Conservation (phyloP, 2,888 invertebrate species). For the Drosophila ustulata region DNA sequence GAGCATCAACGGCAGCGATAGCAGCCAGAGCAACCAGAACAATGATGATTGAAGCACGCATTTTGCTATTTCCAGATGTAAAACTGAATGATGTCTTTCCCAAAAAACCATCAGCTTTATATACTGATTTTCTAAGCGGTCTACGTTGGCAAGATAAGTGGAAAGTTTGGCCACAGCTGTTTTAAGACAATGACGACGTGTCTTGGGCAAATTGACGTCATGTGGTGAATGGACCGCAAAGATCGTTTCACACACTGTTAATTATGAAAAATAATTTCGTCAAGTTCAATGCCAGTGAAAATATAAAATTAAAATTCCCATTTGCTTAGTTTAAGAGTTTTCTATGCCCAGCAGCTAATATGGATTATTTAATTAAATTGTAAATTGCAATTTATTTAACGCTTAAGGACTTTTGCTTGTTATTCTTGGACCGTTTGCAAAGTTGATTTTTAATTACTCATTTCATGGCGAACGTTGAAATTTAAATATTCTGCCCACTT, state of each 20-base stretch:
- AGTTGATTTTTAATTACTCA: slow-evolving; percentile 1
- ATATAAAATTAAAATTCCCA: background rate
- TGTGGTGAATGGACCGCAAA: background rate
- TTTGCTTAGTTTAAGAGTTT: background rate
- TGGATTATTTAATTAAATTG: background rate
- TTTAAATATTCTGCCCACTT: background rate
- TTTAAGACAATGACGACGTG: background rate
- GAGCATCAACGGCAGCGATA: background rate
- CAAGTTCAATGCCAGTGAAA: background rate
- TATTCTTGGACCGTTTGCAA: background rate
- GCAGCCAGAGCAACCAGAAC: slow-evolving; percentile 1
- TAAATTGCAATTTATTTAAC: background rate
- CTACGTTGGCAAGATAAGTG: background rate
- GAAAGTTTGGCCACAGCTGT: background rate
- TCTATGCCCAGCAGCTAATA: background rate
- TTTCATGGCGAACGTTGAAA: background rate
- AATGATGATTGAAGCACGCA: slow-evolving; percentile 1
- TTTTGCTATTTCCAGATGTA: background rate
- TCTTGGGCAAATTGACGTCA: background rate
- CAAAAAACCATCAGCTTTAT: background rate
- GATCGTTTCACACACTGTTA: background rate
- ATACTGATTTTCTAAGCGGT: background rate
- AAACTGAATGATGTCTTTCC: background rate
- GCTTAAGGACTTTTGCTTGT: background rate
- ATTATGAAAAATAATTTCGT: background rate